Evolutionary conservation across 2,113 vertebrate genomes (phyloP).

Genomic region (Sorex fumeus): DNA sequence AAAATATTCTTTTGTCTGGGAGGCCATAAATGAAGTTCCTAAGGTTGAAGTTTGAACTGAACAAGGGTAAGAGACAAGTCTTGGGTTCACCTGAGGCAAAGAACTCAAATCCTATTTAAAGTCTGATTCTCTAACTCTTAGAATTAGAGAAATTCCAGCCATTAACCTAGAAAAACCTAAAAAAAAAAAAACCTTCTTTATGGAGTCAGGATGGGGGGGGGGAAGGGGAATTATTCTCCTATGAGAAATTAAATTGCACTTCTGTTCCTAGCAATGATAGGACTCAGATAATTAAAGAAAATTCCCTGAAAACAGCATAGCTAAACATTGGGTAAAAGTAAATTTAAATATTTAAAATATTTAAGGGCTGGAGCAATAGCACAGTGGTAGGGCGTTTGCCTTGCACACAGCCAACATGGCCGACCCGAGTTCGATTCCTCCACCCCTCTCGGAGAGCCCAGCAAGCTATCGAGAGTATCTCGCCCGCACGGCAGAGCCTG

Average conservation of each 20-base stretch:
- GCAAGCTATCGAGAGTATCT: too few species aligned
- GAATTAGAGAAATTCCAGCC: neutral
- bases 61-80: neutral
- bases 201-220: neutral
- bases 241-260: constrained; percentile 20
- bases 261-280: constrained; percentile 31
- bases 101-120: neutral
- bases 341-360: neutral
- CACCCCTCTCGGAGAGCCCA: too few species aligned
- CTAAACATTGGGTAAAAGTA: constrained; percentile 35
- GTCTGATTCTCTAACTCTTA: too few species aligned
- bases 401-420: too few species aligned
- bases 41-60: neutral
- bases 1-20: neutral
- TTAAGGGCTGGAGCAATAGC: too few species aligned
- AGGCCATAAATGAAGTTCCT: neutral
- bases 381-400: too few species aligned
- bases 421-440: too few species aligned
- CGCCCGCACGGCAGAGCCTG: too few species aligned
- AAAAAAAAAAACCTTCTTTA: neutral
- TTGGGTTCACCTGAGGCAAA: neutral
- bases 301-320: neutral
- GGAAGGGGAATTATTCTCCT: neutral
- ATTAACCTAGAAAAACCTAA: neutral
- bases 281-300: constrained; percentile 16